Evolutionary conservation across 2,113 vertebrate species (phyloP), one percentile per base, ranked within the genome.

Genomic region (Nyctereutes procyonoides): DNA sequence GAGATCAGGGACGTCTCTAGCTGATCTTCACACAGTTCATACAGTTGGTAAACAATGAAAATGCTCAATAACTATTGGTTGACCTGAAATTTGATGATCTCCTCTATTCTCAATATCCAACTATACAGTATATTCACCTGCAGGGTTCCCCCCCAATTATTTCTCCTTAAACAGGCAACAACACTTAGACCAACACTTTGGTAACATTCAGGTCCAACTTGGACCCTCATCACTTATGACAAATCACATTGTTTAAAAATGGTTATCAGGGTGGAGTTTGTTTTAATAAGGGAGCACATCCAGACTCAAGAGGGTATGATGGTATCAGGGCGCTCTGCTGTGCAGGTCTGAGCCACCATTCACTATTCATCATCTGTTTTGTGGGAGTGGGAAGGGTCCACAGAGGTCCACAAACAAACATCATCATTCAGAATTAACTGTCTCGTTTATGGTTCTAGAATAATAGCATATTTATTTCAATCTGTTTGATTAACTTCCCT

Each of bases 401-500:
- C 30, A 35, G 35, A 76, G 13, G 17, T 7, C 94, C 30, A 48
- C 13, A 4, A 30, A 85, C 12, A 67, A 43, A 43, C 43, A 43
- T 55, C 51, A 86, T 35, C 35, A 95, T 51, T 81, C 76, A 67
- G 71, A 90, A 76, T 63, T 87, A 74, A 93, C 77, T 3, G 2
- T 69, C 76, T 93, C 81, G 19, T 28, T 90, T 28, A 35, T 35
- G 32, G 16, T 63, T 80, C 58, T 53, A 65, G 51, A 82, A 90
- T 56, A 81, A n/a, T 0, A 19, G 80, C 32, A 12, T 58, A 43
- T 56, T 96, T 95, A 83, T 76, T 95, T 94, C 71, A 88, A 67
- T 38, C 22, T 81, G 69, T 92, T 94, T 73, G 69, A 77, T 79
- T 94, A 84, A 67, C 87, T 97, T 90, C 58, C 35, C 53, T 38